Base-by-base conservation (phyloP, 2,888 invertebrate species). In the Melanophora roralis region DNA sequence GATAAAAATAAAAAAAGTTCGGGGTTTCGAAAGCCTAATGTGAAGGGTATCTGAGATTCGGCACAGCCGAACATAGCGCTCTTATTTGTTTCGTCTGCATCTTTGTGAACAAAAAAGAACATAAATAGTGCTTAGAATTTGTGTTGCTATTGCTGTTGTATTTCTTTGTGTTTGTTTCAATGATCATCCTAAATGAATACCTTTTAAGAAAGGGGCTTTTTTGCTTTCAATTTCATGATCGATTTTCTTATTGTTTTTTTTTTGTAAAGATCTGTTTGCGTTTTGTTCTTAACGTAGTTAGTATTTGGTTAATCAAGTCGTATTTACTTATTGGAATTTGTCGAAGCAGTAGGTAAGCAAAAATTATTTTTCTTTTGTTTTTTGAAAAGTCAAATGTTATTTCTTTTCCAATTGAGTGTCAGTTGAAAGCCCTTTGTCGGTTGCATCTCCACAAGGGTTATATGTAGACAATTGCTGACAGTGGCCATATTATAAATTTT, bases 41-140 rank as follows among this genome's bases (percentile, higher is more conserved):
- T n/a, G n/a, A n/a, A n/a, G n/a, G n/a, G n/a, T n/a, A n/a, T n/a
- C n/a, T n/a, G n/a, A n/a, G n/a, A n/a, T n/a, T n/a, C n/a, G n/a
- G n/a, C n/a, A n/a, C n/a, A n/a, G n/a, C n/a, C n/a, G n/a, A n/a
- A n/a, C n/a, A n/a, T n/a, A n/a, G n/a, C n/a, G n/a, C n/a, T n/a
- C n/a, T n/a, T 69, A 53, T 65, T 73, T 79, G 43, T 82, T 81
- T 82, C 80, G 83, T 84, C 81, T 84, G 83, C 83, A 83, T 82
- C 79, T 80, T 69, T 43, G 34, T n/a, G 7, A 43, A 19, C 11
- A 19, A 36, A 55, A 11, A 55, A 55, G 36, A 36, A 27, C 3
- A 53, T 4, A 51, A 51, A 36, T 23, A 16, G 16, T 32, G 60
- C 55, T 72, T 53, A 60, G 72, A 67, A 62, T 68, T 53, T 51